Evolutionary conservation across 2,888 invertebrate genomes (phyloP).

Genomic region (Cantharis rufa): DNA sequence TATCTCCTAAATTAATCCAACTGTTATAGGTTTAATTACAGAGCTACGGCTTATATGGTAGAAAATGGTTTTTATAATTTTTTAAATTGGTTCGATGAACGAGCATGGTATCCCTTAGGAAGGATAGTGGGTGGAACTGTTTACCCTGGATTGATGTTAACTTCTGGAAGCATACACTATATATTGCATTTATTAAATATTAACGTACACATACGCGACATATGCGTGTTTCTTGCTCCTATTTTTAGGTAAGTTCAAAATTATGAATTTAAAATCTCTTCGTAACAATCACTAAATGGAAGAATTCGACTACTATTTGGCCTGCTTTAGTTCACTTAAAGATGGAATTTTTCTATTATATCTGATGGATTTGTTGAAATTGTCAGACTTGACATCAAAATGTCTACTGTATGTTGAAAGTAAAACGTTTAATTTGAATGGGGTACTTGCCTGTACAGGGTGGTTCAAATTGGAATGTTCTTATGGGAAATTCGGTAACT

Average conservation of each 20-base stretch:
- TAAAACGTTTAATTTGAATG: too few relatives aligned
- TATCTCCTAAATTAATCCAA: neutral
- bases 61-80: conserved; percentile 99
- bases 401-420: too few relatives aligned
- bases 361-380: too few relatives aligned
- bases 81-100: conserved; percentile 99
- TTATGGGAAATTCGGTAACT: too few relatives aligned
- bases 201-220: conserved; percentile 96
- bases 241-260: conserved; percentile 77
- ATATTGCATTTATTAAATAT: conserved; percentile 89
- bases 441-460: too few relatives aligned
- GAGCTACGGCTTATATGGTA: conserved; percentile 98
- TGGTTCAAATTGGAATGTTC: too few relatives aligned
- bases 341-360: too few relatives aligned
- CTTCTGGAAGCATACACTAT: conserved; percentile 96
- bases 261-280: neutral
- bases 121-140: conserved; percentile 99
- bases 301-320: neutral
- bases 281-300: neutral
- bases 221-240: conserved; percentile 98
- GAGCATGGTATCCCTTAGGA: conserved; percentile 99
- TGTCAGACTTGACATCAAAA: too few relatives aligned
- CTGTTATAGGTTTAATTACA: conserved; percentile 93
- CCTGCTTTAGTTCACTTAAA: too few relatives aligned
- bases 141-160: conserved; percentile 98